Percentiles rank a stretch among this genome's conserved stretches.
Evolutionary conservation across 2,888 invertebrate genomes (phyloP).

Genomic region (Clivina fossor): DNA sequence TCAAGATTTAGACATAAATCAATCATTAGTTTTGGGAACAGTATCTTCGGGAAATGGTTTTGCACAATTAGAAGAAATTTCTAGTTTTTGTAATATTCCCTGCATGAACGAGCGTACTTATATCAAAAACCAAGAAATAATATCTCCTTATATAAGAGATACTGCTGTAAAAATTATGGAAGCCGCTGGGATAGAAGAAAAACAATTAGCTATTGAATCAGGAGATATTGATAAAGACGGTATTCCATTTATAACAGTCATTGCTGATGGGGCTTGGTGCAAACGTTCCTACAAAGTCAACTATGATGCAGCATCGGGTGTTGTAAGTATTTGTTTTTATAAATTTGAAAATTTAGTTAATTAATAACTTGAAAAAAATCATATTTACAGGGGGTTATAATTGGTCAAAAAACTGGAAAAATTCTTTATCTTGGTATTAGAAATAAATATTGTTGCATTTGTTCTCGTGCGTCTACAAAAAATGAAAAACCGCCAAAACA

Average conservation of each 20-base stretch:
- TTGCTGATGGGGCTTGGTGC: slow-evolving; percentile 12
- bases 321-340: slow-evolving; percentile 3
- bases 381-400: slow-evolving; percentile 7
- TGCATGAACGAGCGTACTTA: slow-evolving; percentile 12
- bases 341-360: too few species aligned
- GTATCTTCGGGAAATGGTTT: slow-evolving; percentile 4
- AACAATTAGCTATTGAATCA: slow-evolving; percentile 6
- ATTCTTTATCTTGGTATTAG: slow-evolving; percentile 9
- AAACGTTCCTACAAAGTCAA: slow-evolving; percentile 19
- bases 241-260: slow-evolving; percentile 11
- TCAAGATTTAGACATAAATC: neutral
- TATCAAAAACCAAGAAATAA: slow-evolving; percentile 4
- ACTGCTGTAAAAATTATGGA: slow-evolving; percentile 4
- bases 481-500: slow-evolving; percentile 24
- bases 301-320: slow-evolving; percentile 11
- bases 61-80: slow-evolving; percentile 5
- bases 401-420: slow-evolving; percentile 11
- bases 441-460: slow-evolving; percentile 13
- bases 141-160: neutral
- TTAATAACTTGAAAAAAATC: neutral
- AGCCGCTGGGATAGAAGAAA: slow-evolving; percentile 11
- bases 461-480: slow-evolving; percentile 7
- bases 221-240: slow-evolving; percentile 7
- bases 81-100: slow-evolving; percentile 1
- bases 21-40: neutral